Base-by-base conservation (phyloP, 2,888 invertebrate species). In the Drosophila rubida region DNA sequence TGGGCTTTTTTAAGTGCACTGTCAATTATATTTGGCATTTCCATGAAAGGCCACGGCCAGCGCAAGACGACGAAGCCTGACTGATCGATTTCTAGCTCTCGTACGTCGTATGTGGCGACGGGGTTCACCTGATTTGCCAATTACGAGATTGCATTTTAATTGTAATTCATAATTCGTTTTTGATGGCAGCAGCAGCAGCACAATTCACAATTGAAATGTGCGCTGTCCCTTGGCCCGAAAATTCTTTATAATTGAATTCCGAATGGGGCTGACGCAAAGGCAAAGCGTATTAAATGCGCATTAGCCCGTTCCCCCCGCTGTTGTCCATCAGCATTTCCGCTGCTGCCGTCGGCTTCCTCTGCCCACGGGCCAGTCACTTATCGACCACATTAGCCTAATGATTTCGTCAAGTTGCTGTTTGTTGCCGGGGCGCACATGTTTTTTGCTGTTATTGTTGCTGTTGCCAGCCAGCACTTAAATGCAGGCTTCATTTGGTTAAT, bases 401-500 rank as follows among this genome's bases (percentile, higher is more conserved):
- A 82, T 85, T 77, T 79, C 64, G 77, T 81, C 77, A 79, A 75
- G 75, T 75, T 75, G n/a, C n/a, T n/a, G n/a, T 70, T 48, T 11
- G 23, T 35, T 42, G 41, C 8, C 14, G 3, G 16, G 35, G 25
- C 35, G 2, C 32, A 41, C 16, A 25, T 55, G 39, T 44, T 35
- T 50, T 48, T 6, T 41, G 53, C 11, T 32, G 65, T 35, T 60
- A 45, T 13, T 59, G 62, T 60, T 62, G 57, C 51, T 62, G 59
- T 61, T 75, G 73, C 49, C 68, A 69, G 78, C 78, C 84, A 84
- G 79, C 81, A 82, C 79, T 79, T 83, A 84, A 81, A 85, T 77
- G 85, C 85, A 82, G 77, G 82, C 81, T 85, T 82, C 85, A 81
- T 85, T 82, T 82, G 81, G 77, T 85, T 82, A 82, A 82, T 82